Evolutionary conservation across 2,888 invertebrate species (phyloP).

Genomic region (Colostygia pectinataria): DNA sequence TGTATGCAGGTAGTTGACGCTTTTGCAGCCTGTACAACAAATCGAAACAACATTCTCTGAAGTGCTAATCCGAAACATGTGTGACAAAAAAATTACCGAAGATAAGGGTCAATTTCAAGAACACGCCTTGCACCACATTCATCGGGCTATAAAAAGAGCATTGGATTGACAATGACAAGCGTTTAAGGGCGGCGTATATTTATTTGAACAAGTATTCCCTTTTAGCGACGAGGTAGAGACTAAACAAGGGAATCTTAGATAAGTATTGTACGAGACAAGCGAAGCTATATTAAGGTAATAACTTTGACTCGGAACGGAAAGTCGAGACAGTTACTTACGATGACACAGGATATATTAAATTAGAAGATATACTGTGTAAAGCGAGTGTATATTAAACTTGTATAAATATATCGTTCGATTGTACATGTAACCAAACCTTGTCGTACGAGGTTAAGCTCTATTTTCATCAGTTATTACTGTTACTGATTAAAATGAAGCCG

Average conservation of each 20-base stretch:
- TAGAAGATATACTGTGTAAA: conserved; percentile 50
- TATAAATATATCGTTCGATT: conserved; percentile 12
- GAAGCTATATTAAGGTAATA: conserved; percentile 70
- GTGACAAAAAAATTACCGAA: conserved; percentile 71
- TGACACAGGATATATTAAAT: conserved; percentile 66
- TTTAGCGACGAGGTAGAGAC: conserved; percentile 72
- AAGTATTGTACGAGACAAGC: conserved; percentile 66
- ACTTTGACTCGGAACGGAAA: conserved; percentile 59
- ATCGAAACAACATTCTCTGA: conserved; percentile 69
- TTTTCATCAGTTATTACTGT: too few relatives aligned
- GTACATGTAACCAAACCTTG: conserved; percentile 7
- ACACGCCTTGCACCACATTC: conserved; percentile 65
- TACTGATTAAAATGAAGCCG: too few relatives aligned
- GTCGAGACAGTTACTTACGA: conserved; percentile 54
- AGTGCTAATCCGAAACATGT: conserved; percentile 80
- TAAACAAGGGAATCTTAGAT: conserved; percentile 77
- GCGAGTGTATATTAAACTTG: conserved; percentile 25
- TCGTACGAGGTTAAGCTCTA: neutral
- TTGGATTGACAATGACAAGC: conserved; percentile 80
- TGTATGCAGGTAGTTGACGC: conserved; percentile 30
- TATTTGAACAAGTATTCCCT: conserved; percentile 81
- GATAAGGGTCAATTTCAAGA: conserved; percentile 80
- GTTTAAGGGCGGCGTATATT: conserved; percentile 76
- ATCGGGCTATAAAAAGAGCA: conserved; percentile 72
- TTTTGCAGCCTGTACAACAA: conserved; percentile 45